Base-by-base conservation (phyloP, 2,113 vertebrate genomes). In the Nicator chloris region DNA sequence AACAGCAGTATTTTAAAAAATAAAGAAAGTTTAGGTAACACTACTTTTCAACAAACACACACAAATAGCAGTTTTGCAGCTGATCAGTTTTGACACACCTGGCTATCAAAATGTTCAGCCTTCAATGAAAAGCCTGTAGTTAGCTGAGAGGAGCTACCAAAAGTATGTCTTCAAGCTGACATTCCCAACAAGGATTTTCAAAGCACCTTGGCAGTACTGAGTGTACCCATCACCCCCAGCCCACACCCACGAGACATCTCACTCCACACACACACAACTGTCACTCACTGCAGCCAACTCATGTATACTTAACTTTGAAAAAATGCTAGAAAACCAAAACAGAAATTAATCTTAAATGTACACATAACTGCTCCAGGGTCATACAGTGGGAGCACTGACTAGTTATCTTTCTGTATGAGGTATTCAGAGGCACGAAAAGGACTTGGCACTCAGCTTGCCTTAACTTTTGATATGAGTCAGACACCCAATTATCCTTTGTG, bases 391-490 rank as follows among this genome's bases (percentile, higher is more conserved):
- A 87, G 56, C 35, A 82, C 19, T 17, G 78, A 57, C 56, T 49
- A 45, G 61, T 64, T 86, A 19, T 24, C 69, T 56, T 82, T 47
- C 69, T 53, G 40, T 57, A 56, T 2, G 3, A 86, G 54, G 11
- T 45, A 54, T 22, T 7, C 50, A 51, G 11, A 91, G 82, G 82
- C 59, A 88, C 0, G 0, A 51, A 69, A 87, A 72, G 37, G 87
- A 27, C 70, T 69, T 63, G 82, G 87, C 47, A 73, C 70, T 77
- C 91, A 72, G 92, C 85, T 85, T 72, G 54, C 22, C 54, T 87
- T 94, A 76, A 90, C 83, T 92, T 77, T 39, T 79, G 21, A 28
- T 82, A 64, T 76, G 78, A 96, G 84, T 95, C 82, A 92, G 84
- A 86, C 63, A 77, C 47, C 63, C 47, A 95, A 90, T 85, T 94